A percentile compares a stretch with the other conserved stretches of the same genome.
phyloP scores from a whole-genome alignment of 64 coral and sea anemone species.

The Porites australiensis region DNA sequence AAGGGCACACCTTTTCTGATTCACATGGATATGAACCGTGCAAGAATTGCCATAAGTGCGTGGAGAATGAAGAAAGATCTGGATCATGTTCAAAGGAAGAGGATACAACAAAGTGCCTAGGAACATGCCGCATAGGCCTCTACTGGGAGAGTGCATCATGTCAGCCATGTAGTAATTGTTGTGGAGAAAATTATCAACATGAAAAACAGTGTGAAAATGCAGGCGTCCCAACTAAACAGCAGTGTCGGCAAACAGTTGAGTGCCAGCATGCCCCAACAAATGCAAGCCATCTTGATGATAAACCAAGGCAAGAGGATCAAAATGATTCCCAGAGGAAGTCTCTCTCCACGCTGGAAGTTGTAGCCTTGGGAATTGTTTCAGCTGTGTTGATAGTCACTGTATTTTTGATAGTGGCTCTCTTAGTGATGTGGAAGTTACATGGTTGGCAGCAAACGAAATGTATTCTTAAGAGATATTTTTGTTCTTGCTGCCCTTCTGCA shows the following conservation, averaged over 20 bases:
- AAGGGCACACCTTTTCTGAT: not conserved
- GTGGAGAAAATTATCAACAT: not conserved
- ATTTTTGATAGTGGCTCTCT: not conserved
- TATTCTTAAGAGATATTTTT: not conserved
- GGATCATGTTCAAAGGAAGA: not conserved
- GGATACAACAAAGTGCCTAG: slow-evolving; percentile 24
- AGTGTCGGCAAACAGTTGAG: not conserved
- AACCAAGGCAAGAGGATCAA: too few relatives aligned
- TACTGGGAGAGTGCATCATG: slow-evolving; percentile 7
- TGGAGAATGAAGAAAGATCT: not conserved
- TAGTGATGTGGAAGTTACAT: not conserved
- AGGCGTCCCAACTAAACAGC: not conserved
- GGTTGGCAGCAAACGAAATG: not conserved
- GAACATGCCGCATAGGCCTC: not conserved
- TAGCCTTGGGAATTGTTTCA: too few relatives aligned
- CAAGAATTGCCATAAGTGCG: not conserved
- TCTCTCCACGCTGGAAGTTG: not conserved
- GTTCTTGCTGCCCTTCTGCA: not conserved
- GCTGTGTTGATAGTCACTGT: not conserved
- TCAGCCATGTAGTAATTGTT: slow-evolving; percentile 13
- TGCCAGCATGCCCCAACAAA: not conserved
- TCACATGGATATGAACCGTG: not conserved
- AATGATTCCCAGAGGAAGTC: not conserved
- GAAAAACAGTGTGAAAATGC: slow-evolving; percentile 28
- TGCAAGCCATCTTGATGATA: too few relatives aligned